phyloP scores from a whole-genome alignment of 2,888 invertebrate species.

The Isotomurus palustris region DNA sequence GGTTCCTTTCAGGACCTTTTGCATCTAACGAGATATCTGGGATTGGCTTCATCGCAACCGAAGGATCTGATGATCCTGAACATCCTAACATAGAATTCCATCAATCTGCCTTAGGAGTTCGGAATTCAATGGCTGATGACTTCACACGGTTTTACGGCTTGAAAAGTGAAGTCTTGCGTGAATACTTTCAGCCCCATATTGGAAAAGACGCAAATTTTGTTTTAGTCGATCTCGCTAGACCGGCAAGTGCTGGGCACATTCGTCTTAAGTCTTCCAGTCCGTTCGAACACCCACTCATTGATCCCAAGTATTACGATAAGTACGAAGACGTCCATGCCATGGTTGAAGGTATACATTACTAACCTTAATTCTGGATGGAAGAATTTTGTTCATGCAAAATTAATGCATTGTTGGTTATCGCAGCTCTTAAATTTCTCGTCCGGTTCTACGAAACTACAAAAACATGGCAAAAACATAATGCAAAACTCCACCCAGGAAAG shows the following conservation, averaged over 20 bases:
- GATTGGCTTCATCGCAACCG: background rate
- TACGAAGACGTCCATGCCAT: constrained; percentile 35
- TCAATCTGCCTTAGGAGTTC: constrained; percentile 5
- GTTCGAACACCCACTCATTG: constrained; percentile 51
- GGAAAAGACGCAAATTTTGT: constrained; percentile 16
- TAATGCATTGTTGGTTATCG: too few species aligned
- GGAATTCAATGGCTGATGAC: background rate
- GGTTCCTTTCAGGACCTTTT: constrained; percentile 5
- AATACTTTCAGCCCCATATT: background rate
- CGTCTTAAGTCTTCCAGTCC: constrained; percentile 52
- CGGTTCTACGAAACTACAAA: constrained; percentile 27
- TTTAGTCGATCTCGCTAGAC: constrained; percentile 22
- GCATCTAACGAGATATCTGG: constrained; percentile 8
- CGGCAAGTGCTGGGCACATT: constrained; percentile 52
- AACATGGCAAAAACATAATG: constrained; percentile 25
- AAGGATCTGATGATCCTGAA: constrained; percentile 1
- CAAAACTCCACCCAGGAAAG: constrained; percentile 16
- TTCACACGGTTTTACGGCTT: constrained; percentile 1
- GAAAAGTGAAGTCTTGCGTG: constrained; percentile 1
- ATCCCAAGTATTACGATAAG: constrained; percentile 52
- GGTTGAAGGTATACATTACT: constrained; percentile 38
- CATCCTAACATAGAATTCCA: constrained; percentile 6
- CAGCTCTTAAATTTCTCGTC: constrained; percentile 22
- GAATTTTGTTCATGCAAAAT: background rate
- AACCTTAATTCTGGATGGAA: too few species aligned